Percentiles rank a stretch among this genome's conserved stretches.
phyloP scores from a whole-genome alignment of 1,140 invertebrate genomes.

The Lysiphlebus fabarum region DNA sequence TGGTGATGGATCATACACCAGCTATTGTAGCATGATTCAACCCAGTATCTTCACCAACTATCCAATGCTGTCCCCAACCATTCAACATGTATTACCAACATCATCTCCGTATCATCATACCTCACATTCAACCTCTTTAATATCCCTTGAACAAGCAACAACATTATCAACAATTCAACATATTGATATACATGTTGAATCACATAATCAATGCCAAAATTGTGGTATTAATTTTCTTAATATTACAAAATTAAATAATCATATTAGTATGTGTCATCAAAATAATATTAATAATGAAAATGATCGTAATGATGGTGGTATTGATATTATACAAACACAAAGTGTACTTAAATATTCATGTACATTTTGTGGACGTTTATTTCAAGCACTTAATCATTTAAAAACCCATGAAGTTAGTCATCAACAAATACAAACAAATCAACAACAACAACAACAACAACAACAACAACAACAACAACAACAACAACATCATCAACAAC shows the following conservation, averaged over 20 bases:
- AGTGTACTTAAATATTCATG: conserved; percentile 38
- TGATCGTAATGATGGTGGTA: conserved; percentile 20
- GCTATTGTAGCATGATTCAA: conserved; percentile 43
- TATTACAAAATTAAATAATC: conserved; percentile 47
- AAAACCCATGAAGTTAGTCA: conserved; percentile 46
- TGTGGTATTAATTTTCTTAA: conserved; percentile 49
- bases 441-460: conserved; percentile 15
- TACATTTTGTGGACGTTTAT: conserved; percentile 41
- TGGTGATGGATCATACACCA: conserved; percentile 35
- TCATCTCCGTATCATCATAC: conserved; percentile 18
- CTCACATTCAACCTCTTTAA: conserved; percentile 28
- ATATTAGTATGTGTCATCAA: conserved; percentile 44
- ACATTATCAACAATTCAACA: conserved; percentile 34
- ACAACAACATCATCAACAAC: too few species aligned
- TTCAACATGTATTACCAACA: conserved; percentile 35
- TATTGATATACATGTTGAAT: conserved; percentile 41
- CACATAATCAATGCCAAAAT: conserved; percentile 43
- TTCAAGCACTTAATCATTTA: conserved; percentile 43
- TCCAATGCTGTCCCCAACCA: conserved; percentile 38
- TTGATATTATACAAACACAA: conserved; percentile 37
- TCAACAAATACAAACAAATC: conserved; percentile 13
- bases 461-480: too few species aligned
- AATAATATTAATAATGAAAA: conserved; percentile 32
- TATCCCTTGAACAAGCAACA: conserved; percentile 20
- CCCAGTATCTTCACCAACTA: conserved; percentile 42